Percentiles rank a stretch among this genome's conserved stretches.
Conservation (phyloP, 92 coral and sea anemone genomes). For the Phenganax subtilis region DNA sequence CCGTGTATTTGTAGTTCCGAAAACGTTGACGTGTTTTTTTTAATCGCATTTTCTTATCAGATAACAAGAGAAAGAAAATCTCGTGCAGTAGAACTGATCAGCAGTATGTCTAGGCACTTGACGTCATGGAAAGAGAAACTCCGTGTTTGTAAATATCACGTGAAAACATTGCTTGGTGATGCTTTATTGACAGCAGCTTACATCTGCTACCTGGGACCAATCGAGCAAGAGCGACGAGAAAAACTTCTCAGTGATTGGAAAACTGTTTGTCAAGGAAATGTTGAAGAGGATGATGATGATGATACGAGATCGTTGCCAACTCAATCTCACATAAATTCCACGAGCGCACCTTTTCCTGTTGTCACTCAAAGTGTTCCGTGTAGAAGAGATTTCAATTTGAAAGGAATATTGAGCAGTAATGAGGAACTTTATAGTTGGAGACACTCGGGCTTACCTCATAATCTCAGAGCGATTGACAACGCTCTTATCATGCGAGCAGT, state of each 20-base stretch:
- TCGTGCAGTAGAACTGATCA: conserved; percentile 57
- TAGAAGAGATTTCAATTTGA: conserved; percentile 61
- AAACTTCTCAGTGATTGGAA: conserved; percentile 86
- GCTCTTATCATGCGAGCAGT: conserved; percentile 76
- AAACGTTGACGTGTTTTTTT: not conserved
- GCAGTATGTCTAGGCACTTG: conserved; percentile 60
- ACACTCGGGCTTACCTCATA: conserved; percentile 64
- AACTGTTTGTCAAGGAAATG: conserved; percentile 68
- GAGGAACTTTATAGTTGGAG: conserved; percentile 81
- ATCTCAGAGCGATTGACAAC: conserved; percentile 68
- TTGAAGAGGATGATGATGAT: conserved; percentile 44
- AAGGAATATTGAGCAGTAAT: conserved; percentile 53
- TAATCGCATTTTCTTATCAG: conserved; percentile 37
- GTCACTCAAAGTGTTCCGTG: conserved; percentile 53
- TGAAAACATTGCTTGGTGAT: conserved; percentile 84
- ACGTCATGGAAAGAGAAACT: conserved; percentile 65
- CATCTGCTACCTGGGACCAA: conserved; percentile 89
- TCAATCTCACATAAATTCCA: conserved; percentile 2
- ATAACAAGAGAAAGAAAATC: conserved; percentile 61
- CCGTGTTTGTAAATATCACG: conserved; percentile 55
- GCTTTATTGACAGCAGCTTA: conserved; percentile 83
- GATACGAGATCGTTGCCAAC: not conserved
- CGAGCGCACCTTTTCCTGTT: conserved; percentile 40
- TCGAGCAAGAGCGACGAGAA: conserved; percentile 62
- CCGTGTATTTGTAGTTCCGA: too few relatives aligned